Evolutionary conservation across 2,113 vertebrate genomes (phyloP).

Genomic region (Ivindomyrus marchei): DNA sequence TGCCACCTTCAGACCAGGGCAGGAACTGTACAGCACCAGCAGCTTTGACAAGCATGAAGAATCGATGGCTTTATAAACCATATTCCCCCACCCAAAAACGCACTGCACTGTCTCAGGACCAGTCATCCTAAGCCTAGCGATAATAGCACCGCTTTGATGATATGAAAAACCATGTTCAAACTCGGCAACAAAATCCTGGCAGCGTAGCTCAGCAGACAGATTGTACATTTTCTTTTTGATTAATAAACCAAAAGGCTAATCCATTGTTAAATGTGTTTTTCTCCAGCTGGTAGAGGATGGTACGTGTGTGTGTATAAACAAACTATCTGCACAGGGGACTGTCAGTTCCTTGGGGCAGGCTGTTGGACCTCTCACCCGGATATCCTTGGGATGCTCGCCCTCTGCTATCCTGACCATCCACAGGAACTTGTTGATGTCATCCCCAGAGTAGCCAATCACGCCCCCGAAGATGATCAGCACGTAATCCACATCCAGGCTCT

Average conservation of each 20-base stretch:
- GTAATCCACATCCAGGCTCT: slow-evolving; percentile 93
- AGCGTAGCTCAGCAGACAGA: not conserved
- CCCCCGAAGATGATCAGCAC: slow-evolving; percentile 97
- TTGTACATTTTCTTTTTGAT: not conserved
- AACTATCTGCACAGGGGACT: not conserved
- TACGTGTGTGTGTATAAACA: not conserved
- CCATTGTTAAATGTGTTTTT: not conserved
- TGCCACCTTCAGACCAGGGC: not conserved
- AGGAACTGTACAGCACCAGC: not conserved
- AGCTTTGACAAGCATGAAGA: not conserved
- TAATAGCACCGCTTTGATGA: not conserved
- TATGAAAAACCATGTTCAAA: not conserved
- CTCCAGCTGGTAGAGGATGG: not conserved
- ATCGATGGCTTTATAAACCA: not conserved
- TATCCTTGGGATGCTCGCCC: slow-evolving; percentile 97
- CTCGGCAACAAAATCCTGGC: not conserved
- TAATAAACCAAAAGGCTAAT: not conserved
- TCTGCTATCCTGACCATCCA: slow-evolving; percentile 99
- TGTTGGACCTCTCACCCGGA: slow-evolving; percentile 74
- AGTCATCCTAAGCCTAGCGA: not conserved
- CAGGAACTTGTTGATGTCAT: slow-evolving; percentile 97
- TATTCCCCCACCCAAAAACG: not conserved
- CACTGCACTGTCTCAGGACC: not conserved
- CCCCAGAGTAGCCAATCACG: slow-evolving; percentile 95
- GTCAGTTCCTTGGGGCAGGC: not conserved